Evolutionary conservation across 2,888 invertebrate species (phyloP).

Genomic region (Chymomyza amoena): DNA sequence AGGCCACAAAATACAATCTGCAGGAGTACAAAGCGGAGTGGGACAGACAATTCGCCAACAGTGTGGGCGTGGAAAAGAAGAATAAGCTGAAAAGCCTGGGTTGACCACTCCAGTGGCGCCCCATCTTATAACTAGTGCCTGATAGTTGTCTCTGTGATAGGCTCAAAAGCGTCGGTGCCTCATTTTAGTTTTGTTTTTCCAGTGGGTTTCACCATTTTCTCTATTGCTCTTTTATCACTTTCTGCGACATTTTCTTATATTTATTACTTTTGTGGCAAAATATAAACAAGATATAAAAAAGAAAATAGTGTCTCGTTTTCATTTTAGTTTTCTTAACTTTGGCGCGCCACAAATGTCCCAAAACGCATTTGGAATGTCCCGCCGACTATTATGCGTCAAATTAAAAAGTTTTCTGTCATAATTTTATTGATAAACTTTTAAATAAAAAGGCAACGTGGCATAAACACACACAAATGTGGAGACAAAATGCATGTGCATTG

Average conservation of each 20-base stretch:
- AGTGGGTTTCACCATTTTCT: neutral
- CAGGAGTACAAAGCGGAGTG: conserved; percentile 74
- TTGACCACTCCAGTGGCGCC: conserved; percentile 19
- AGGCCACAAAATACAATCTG: conserved; percentile 77
- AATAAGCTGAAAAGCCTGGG: conserved; percentile 65
- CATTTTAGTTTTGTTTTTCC: neutral
- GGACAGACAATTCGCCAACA: conserved; percentile 74
- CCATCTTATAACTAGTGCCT: conserved; percentile 17
- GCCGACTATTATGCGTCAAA: conserved; percentile 64
- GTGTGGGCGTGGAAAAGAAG: conserved; percentile 70
- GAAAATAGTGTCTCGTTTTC: conserved; percentile 11
- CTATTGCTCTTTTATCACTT: conserved; percentile 7
- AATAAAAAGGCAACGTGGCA: conserved; percentile 22
- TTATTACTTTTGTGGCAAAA: conserved; percentile 10
- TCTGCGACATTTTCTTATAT: conserved; percentile 2
- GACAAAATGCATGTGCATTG: neutral
- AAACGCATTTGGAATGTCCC: conserved; percentile 35
- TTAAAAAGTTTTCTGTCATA: conserved; percentile 69
- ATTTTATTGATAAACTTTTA: conserved; percentile 75
- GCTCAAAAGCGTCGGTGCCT: conserved; percentile 12
- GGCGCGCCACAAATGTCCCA: conserved; percentile 24
- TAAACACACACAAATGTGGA: conserved; percentile 11
- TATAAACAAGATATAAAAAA: conserved; percentile 3
- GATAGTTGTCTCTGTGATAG: conserved; percentile 51
- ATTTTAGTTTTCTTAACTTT: conserved; percentile 2